Conservation (phyloP, 2,797 vertebrate genomes). For the Schizopygopsis pylzovi region DNA sequence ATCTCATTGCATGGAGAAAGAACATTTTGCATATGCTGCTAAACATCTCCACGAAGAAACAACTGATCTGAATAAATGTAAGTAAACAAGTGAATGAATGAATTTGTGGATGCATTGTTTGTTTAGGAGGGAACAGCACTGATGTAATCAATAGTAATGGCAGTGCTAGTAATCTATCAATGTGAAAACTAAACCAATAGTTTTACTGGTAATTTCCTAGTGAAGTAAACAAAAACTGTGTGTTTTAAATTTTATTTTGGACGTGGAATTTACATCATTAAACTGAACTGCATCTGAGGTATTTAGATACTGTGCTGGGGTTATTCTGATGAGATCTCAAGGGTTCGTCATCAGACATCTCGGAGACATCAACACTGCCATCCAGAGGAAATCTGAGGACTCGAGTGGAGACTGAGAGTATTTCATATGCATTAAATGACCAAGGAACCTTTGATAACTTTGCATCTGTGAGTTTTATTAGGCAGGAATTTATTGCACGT, state of each 20-base stretch:
- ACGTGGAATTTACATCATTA: background rate
- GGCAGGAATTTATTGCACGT: background rate
- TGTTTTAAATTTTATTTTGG: background rate
- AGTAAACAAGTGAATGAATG: background rate
- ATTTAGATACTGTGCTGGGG: background rate
- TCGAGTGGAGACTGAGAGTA: background rate
- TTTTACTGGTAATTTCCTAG: background rate
- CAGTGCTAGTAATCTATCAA: background rate
- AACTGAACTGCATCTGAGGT: background rate
- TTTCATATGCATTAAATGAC: background rate
- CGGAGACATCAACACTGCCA: conserved; percentile 52
- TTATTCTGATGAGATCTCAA: background rate
- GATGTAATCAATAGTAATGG: background rate
- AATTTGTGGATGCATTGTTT: background rate
- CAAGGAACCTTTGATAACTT: background rate
- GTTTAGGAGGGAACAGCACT: background rate
- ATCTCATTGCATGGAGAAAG: background rate
- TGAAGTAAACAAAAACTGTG: background rate
- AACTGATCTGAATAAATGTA: background rate
- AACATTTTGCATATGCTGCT: background rate
- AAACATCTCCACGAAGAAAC: background rate
- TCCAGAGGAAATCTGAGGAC: conserved; percentile 35
- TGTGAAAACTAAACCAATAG: background rate
- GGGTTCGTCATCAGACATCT: background rate
- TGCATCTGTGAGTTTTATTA: background rate